phyloP scores from a whole-genome alignment of 1,140 invertebrate species.

The Eumaeus atala region DNA sequence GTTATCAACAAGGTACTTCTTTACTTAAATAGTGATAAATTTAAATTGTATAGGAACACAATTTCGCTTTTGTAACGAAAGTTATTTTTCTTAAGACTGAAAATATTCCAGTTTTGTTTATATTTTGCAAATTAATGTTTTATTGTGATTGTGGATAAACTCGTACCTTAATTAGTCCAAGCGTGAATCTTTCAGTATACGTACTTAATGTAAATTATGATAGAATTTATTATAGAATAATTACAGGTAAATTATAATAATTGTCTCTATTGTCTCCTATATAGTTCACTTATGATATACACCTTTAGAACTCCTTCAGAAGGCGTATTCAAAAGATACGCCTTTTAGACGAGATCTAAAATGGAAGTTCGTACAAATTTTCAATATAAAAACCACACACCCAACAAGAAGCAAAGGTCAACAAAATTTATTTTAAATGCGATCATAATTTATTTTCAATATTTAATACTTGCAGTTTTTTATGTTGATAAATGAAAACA shows the following conservation, averaged over 20 bases:
- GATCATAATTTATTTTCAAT: background rate
- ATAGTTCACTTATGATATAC: constrained; percentile 32
- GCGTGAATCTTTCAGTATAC: constrained; percentile 71
- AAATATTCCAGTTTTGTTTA: constrained; percentile 65
- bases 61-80: constrained; percentile 40
- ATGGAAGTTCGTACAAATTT: constrained; percentile 9
- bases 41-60: constrained; percentile 43
- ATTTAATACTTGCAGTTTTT: background rate
- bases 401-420: background rate
- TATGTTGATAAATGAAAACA: background rate
- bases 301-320: constrained; percentile 47
- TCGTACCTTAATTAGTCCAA: constrained; percentile 67
- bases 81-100: constrained; percentile 70
- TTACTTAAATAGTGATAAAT: constrained; percentile 63
- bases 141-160: constrained; percentile 43
- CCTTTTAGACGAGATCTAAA: constrained; percentile 41
- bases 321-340: constrained; percentile 31
- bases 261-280: constrained; percentile 57
- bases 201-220: constrained; percentile 73
- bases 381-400: background rate
- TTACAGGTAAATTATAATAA: constrained; percentile 69
- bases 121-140: constrained; percentile 33
- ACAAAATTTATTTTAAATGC: background rate
- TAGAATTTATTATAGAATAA: constrained; percentile 73
- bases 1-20: constrained; percentile 55